Evolutionary conservation across 2,888 invertebrate genomes (phyloP), one percentile per base, ranked within the genome.

Genomic region (Agonopterix alstromeriana): DNA sequence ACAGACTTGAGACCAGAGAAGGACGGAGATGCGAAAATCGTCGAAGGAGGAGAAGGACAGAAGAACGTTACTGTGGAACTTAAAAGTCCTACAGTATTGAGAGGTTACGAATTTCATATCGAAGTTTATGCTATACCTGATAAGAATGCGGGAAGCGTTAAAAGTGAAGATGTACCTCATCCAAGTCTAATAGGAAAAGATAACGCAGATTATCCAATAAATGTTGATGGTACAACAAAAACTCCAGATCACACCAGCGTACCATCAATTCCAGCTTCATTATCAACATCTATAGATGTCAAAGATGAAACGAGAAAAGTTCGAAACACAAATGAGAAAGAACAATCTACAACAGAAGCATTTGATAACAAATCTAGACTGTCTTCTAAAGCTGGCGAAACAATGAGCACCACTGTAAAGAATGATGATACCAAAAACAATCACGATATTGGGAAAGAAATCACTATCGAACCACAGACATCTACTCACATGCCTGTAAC

Each of bases 1-100:
- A 79, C 66, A 36, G 87, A 88, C 49, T 56, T 71, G 41, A 72
- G 87, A 46, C 67, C 73, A 35, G 73, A 77, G 41, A 86, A 87
- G 57, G 77, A 86, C 48, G 87, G 87, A 14, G 78, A 80, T 52
- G 84, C 66, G 0, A 61, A 62, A 50, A 73, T 88, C 8, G 59
- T 78, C 0, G 74, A 78, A 44, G 87, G 87, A 0, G 87, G 87
- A 52, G 68, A 66, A 44, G 83, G 84, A 52, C 60, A 79, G 38
- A 70, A 72, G 38, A 80, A 73, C 48, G 80, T 85, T 3, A 83
- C 82, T 0, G 60, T 88, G 8, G 75, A 84, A 57, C 57, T 88
- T 1, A 78, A 82, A 57, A 84, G 87, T 42, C 87, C 87, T 0
- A 73, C 84, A 8, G 68, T 76, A 1, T 68, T 87, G 35, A 67